Base-by-base conservation (phyloP, 1,140 invertebrate species). In the Chlorops oryzae region DNA sequence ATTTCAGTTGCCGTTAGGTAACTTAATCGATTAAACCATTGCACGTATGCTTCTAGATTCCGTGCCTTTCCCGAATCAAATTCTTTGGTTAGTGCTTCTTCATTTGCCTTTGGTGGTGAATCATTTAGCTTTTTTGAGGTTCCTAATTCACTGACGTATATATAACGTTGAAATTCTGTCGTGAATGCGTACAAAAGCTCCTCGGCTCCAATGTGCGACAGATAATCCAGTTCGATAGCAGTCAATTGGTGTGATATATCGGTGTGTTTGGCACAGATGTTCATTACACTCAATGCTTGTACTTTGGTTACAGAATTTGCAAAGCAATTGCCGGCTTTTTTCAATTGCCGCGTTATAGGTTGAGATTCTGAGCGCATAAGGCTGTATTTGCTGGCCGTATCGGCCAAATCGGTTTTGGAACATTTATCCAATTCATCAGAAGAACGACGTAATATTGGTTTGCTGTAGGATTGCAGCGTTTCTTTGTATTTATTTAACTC, bases 11-110 rank as follows among this genome's bases (percentile, higher is more conserved):
- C 92, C 3, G 94, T 90, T 50, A 96, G 83, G 63, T 90, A 92
- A 69, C 89, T 95, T 6, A 97, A 79, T 62, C 90, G 80, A 70
- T 96, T 96, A 69, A 96, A 96, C 93, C 93, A 97, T 61, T 95
- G 88, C 12, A 96, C 88, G 65, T 98, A 98, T 9, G 88, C 87
- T 66, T 94, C 89, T 35, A 95, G 79, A 73, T 94, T 94, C 34
- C 82, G 80, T 0, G 90, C 92, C 66, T 87, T 90, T 73, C 93
- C 13, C n/a, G 35, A 38, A 15, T 38, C 18, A 38, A 32, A 32
- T 32, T 66, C 87, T 90, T 73, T 93, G 93, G 74, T 32, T 32
- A 32, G n/a, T 38, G 18, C 18, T n/a, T 15, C 18, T 15, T 5
- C 37, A 22, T 20, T 65, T 51, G 21, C 38, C 51, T n/a, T n/a